These are phyloP conservation scores for Serripes groenlandicus DNA, from an alignment of 2,888 invertebrate species.

Conservation along the genomic window DNA sequence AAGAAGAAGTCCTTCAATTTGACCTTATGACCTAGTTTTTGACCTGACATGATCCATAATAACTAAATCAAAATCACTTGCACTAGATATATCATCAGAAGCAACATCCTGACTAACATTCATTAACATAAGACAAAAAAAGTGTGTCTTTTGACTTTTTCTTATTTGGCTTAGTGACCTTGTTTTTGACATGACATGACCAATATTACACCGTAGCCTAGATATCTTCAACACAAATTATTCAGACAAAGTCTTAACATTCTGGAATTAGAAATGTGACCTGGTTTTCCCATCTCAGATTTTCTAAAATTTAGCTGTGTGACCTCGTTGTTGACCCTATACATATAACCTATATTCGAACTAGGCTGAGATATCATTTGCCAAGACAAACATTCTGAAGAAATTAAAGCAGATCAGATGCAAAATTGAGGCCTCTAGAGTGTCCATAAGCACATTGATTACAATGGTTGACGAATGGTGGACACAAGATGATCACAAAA, in stretches of 20 bases:
- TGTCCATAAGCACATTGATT: neutral
- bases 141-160: neutral
- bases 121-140: neutral
- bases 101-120: neutral
- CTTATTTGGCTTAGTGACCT: neutral
- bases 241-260: neutral
- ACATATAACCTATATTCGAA: neutral
- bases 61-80: neutral
- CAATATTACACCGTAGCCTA: neutral
- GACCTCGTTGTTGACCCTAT: neutral
- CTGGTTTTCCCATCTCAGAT: neutral
- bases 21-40: neutral
- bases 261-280: neutral
- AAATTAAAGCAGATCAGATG: neutral
- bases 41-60: neutral
- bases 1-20: neutral
- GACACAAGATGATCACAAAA: conserved; percentile 3
- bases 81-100: neutral
- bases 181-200: neutral
- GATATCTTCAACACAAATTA: neutral
- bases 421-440: neutral
- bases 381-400: neutral
- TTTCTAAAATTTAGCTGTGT: neutral
- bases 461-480: neutral
- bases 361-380: neutral